Percentiles rank a stretch among this genome's conserved stretches.
These are phyloP conservation scores for Pecten maximus DNA, from an alignment of 2,888 invertebrate genomes.

Conservation along the genomic window DNA sequence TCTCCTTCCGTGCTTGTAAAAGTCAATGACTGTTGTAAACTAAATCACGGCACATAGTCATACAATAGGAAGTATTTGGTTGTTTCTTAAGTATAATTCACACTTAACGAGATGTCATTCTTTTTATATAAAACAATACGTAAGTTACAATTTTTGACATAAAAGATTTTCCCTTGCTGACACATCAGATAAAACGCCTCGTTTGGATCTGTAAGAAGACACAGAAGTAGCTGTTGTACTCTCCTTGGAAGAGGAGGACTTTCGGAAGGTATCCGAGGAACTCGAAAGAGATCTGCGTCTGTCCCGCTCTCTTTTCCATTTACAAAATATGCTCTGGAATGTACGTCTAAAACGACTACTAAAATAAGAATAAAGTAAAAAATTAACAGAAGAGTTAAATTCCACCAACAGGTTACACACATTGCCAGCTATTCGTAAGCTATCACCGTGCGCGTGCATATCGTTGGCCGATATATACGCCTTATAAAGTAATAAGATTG, in stretches of 20 bases:
- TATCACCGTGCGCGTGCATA: constrained; percentile 54
- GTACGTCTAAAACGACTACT: constrained; percentile 89
- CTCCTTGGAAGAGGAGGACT: constrained; percentile 45
- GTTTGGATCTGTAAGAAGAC: constrained; percentile 46
- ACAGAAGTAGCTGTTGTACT: constrained; percentile 44
- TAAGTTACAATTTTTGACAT: neutral
- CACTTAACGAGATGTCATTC: too few species aligned
- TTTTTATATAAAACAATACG: neutral
- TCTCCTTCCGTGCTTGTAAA: too few species aligned
- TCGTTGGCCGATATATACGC: constrained; percentile 67
- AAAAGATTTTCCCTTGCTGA: neutral
- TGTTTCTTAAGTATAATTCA: too few species aligned
- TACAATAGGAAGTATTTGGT: too few species aligned
- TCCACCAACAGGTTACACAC: constrained; percentile 88
- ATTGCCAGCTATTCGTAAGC: constrained; percentile 85
- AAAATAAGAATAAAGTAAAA: constrained; percentile 90
- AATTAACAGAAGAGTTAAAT: constrained; percentile 90
- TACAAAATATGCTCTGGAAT: constrained; percentile 74
- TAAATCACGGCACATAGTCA: too few species aligned
- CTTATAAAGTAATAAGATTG: constrained; percentile 85
- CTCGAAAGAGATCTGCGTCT: constrained; percentile 21
- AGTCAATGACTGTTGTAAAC: too few species aligned
- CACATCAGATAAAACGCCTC: constrained; percentile 14
- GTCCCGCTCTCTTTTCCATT: constrained; percentile 50
- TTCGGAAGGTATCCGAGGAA: constrained; percentile 36